These are phyloP conservation scores for Drosophila aff. DNA, from an alignment of 1,140 invertebrate genomes.

Conservation along the genomic window DNA sequence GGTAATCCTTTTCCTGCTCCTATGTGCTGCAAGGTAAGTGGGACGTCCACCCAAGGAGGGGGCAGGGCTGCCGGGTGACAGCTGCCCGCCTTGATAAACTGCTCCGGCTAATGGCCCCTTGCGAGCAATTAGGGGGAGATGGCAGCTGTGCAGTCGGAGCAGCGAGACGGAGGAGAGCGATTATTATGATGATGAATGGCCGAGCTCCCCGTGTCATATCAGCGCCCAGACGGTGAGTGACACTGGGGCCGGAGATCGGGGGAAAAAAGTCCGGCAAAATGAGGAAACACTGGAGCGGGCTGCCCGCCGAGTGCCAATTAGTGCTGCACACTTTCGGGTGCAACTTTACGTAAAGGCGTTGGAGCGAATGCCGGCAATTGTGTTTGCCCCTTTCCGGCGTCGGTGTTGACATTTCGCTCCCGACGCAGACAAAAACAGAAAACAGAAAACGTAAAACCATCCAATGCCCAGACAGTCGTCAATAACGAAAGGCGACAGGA, in stretches of 20 bases:
- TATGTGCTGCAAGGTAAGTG: not conserved
- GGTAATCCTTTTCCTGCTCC: slow-evolving; percentile 5
- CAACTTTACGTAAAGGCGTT: slow-evolving; percentile 36
- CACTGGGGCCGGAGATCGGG: not conserved
- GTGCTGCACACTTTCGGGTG: slow-evolving; percentile 73
- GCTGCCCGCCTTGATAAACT: slow-evolving; percentile 70
- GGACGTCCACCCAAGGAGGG: not conserved
- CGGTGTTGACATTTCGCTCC: slow-evolving; percentile 59
- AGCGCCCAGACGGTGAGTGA: slow-evolving; percentile 36
- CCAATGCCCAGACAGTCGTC: slow-evolving; percentile 65
- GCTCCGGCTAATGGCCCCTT: slow-evolving; percentile 61
- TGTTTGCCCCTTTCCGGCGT: slow-evolving; percentile 37
- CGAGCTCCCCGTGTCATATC: slow-evolving; percentile 20
- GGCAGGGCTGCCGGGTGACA: slow-evolving; percentile 37
- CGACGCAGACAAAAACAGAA: slow-evolving; percentile 60
- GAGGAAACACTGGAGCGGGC: not conserved
- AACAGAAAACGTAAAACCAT: slow-evolving; percentile 40
- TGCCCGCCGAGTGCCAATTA: slow-evolving; percentile 67
- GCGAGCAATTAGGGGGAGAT: slow-evolving; percentile 56
- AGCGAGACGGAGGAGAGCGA: slow-evolving; percentile 28
- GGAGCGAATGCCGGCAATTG: slow-evolving; percentile 46
- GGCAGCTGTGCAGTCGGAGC: slow-evolving; percentile 13
- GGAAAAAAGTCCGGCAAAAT: not conserved
- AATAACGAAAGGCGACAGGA: slow-evolving; percentile 54
- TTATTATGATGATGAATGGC: slow-evolving; percentile 76